phyloP scores from a whole-genome alignment of 2,888 invertebrate genomes.

The Axea sp. region DNA sequence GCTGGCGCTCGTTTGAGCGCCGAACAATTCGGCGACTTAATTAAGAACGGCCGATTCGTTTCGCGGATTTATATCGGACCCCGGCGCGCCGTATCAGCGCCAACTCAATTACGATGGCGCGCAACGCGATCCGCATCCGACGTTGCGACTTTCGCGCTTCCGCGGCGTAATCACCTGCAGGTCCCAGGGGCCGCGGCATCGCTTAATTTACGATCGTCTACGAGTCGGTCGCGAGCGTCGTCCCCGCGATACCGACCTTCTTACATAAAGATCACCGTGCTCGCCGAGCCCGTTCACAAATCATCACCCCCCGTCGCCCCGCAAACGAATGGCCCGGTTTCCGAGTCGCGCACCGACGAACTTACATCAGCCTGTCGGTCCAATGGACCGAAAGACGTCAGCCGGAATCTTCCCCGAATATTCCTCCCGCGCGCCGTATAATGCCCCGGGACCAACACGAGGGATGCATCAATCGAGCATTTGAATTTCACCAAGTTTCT shows the following conservation, averaged over 20 bases:
- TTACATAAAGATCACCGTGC: constrained; percentile 77
- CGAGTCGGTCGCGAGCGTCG: constrained; percentile 53
- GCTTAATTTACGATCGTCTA: constrained; percentile 60
- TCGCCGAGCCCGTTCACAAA: constrained; percentile 73
- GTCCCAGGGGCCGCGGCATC: constrained; percentile 17
- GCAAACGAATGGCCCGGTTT: constrained; percentile 72
- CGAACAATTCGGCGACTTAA: constrained; percentile 37
- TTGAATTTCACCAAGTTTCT: constrained; percentile 73
- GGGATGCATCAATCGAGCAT: constrained; percentile 58
- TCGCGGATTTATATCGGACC: constrained; percentile 22
- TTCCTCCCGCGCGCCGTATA: too few relatives aligned
- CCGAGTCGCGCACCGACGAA: constrained; percentile 68
- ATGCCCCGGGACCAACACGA: constrained; percentile 38
- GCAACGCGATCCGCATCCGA: constrained; percentile 24
- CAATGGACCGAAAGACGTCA: constrained; percentile 78
- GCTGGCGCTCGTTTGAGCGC: constrained; percentile 1
- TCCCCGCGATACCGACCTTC: constrained; percentile 66
- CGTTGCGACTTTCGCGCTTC: constrained; percentile 11
- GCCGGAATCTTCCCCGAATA: too few relatives aligned
- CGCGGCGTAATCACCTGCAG: constrained; percentile 49
- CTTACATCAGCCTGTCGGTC: constrained; percentile 76
- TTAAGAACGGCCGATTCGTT: constrained; percentile 29
- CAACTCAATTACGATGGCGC: constrained; percentile 36
- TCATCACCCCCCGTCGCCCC: constrained; percentile 75
- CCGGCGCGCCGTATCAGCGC: constrained; percentile 20